Evolutionary conservation across 1,140 invertebrate genomes (phyloP).

Genomic region (Brachionus calyciflorus): DNA sequence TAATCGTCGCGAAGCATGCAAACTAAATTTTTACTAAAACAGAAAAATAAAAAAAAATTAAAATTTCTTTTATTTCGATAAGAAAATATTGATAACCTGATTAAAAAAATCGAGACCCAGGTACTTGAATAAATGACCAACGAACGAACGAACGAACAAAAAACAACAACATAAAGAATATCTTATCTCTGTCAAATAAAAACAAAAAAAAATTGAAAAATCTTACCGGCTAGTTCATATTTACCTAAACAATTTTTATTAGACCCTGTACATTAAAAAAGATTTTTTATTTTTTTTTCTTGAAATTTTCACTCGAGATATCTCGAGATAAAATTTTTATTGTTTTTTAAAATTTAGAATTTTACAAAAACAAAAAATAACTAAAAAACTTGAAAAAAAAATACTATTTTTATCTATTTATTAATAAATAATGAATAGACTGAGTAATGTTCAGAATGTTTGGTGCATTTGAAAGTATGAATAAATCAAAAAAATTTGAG

Average conservation of each 20-base stretch:
- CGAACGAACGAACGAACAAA: too few species aligned
- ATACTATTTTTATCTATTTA: constrained; percentile 20
- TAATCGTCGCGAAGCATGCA: too few species aligned
- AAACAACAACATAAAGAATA: constrained; percentile 1
- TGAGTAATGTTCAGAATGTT: not conserved
- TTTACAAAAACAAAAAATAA: not conserved
- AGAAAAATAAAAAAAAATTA: too few species aligned
- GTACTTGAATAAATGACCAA: too few species aligned
- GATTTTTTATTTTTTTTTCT: not conserved
- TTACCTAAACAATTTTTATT: constrained; percentile 16
- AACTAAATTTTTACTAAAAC: too few species aligned
- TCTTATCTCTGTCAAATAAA: constrained; percentile 34
- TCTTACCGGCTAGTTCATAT: constrained; percentile 22
- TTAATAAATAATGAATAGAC: constrained; percentile 36
- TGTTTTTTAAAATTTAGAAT: not conserved
- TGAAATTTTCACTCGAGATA: not conserved
- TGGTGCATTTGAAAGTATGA: constrained; percentile 32
- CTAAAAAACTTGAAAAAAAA: constrained; percentile 5
- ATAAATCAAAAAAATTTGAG: not conserved
- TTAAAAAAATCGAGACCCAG: too few species aligned
- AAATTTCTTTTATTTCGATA: too few species aligned
- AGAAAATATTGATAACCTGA: too few species aligned
- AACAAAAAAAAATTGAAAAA: too few species aligned
- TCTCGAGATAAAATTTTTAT: constrained; percentile 7
- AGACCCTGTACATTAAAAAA: constrained; percentile 13